Evolutionary conservation across 2,113 vertebrate genomes (phyloP), one percentile per base, ranked within the genome.

Genomic region (Dolichallabes microphthalmus): DNA sequence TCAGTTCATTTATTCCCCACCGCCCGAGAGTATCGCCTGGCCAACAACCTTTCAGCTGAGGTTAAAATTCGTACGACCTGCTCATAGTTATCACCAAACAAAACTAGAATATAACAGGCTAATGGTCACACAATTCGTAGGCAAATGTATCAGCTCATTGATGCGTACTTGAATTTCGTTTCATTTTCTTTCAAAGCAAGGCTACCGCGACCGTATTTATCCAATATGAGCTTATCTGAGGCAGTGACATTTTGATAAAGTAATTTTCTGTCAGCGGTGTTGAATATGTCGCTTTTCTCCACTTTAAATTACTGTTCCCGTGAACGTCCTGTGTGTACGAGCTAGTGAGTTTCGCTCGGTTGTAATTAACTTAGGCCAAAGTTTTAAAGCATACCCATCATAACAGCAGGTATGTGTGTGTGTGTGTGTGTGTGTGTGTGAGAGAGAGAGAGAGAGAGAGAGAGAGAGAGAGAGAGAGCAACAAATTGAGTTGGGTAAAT

Each of bases 201-300:
- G 30, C 50, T 30, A 32, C 12, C 45, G 76, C 73, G 73, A 64
- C 45, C 60, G 32, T 64, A 64, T 76, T 76, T 81, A 64, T 52
- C 79, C 69, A 82, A 19, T 32, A 66, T 57, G 61, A 75, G 79
- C 39, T 61, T 74, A 57, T 45, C 20, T 76, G 68, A 39, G 60
- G 14, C 30, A 52, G 60, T 85, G 69, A 86, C 69, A 86, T 86
- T 73, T 82, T 74, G 85, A 74, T 86, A 66, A 82, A 86, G 71
- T 82, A 32, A 74, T 84, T 84, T 83, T 77, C 73, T 84, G 74
- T 66, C 60, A 66, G 50, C 27, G 66, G 25, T 60, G 39, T 30
- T 80, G 55, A 73, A 84, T 77, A 63, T 84, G 73, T 55, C 60
- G 50, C 61, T 35, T 85, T 85, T 32, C 20, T 30, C 27, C 83